Evolutionary conservation across 2,888 invertebrate genomes (phyloP).

Genomic region (Drosophila formosana): DNA sequence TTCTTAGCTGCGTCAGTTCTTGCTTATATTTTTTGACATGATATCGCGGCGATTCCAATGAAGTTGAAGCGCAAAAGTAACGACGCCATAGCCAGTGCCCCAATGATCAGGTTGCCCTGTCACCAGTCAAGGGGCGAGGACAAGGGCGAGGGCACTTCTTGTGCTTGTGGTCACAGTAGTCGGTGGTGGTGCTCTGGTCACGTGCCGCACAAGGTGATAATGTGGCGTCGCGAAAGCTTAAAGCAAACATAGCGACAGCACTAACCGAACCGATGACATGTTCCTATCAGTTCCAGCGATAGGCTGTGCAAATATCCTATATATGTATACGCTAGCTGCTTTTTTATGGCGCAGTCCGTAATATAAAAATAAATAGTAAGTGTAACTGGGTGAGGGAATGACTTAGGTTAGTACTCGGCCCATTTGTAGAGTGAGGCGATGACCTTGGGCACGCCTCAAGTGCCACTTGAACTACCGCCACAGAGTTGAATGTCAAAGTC

Average conservation of each 20-base stretch:
- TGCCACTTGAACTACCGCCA: conserved; percentile 72
- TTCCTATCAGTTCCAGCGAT: conserved; percentile 43
- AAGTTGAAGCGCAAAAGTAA: conserved; percentile 38
- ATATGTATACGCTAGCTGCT: background rate
- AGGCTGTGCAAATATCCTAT: conserved; percentile 55
- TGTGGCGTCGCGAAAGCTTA: conserved; percentile 20
- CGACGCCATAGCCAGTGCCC: conserved; percentile 39
- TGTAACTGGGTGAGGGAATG: conserved; percentile 59
- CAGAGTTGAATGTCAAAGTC: conserved; percentile 76
- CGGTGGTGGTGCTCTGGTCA: conserved; percentile 35
- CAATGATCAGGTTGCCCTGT: conserved; percentile 42
- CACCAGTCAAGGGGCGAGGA: background rate
- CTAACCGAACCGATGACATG: conserved; percentile 19
- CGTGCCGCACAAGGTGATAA: conserved; percentile 63
- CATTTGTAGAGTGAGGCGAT: conserved; percentile 15
- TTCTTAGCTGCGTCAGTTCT: background rate
- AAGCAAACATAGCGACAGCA: conserved; percentile 13
- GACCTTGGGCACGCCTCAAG: conserved; percentile 50
- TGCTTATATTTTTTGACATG: conserved; percentile 15
- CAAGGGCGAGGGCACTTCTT: conserved; percentile 15
- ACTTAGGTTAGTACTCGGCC: conserved; percentile 55
- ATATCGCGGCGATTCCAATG: conserved; percentile 40
- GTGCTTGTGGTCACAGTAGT: conserved; percentile 9
- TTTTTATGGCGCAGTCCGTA: conserved; percentile 46
- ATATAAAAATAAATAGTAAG: conserved; percentile 1